These are phyloP conservation scores for Dicrurus megarhynchus DNA, from an alignment of 2,113 vertebrate genomes.

Conservation along the genomic window DNA sequence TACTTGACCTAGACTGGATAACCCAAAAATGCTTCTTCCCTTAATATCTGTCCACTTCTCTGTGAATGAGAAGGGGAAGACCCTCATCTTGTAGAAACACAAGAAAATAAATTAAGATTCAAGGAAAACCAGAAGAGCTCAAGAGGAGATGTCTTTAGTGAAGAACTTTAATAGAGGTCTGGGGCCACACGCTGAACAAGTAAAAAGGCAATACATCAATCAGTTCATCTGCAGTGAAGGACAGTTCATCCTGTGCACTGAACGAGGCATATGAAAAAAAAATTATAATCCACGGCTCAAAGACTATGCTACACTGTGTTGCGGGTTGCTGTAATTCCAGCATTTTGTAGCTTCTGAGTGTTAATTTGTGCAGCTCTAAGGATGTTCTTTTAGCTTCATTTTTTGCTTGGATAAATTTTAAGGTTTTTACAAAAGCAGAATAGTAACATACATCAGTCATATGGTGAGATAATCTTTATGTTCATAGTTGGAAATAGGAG, in stretches of 20 bases:
- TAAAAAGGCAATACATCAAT: neutral
- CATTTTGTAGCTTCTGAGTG: neutral
- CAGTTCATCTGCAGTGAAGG: neutral
- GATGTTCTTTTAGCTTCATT: neutral
- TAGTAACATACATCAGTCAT: neutral
- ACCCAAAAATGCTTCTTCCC: slow-evolving; percentile 9
- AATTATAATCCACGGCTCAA: neutral
- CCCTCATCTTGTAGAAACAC: slow-evolving; percentile 35
- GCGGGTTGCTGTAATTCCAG: neutral
- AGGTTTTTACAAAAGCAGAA: neutral
- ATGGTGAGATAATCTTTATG: neutral
- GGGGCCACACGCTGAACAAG: neutral
- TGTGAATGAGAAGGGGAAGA: slow-evolving; percentile 35
- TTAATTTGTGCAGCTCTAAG: neutral
- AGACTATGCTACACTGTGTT: neutral
- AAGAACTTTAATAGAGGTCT: slow-evolving; percentile 33
- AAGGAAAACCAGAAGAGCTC: neutral
- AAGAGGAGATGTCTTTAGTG: slow-evolving; percentile 17
- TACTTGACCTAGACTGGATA: slow-evolving; percentile 35
- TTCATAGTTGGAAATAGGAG: neutral
- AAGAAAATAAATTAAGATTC: slow-evolving; percentile 52
- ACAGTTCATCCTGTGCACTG: neutral
- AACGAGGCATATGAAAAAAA: neutral
- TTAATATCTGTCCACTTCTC: slow-evolving; percentile 15
- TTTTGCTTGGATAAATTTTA: neutral